Base-by-base conservation (phyloP, 2,113 vertebrate species). In the Haemorhous mexicanus region DNA sequence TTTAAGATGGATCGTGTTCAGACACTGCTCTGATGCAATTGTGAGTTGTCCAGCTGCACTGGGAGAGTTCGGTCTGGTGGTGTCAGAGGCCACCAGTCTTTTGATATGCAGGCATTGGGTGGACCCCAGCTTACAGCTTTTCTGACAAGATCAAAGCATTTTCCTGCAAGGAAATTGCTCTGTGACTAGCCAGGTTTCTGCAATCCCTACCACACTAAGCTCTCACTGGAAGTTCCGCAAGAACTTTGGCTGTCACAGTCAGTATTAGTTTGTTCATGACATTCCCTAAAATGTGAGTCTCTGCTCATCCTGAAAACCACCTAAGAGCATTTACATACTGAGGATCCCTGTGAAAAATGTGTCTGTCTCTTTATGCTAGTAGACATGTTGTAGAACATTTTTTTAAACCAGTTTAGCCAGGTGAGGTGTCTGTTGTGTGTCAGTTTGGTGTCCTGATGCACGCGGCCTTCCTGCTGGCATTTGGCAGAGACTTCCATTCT, bases 361-460 rank as follows among this genome's bases (percentile, higher is more conserved):
- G 9, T 63, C 33, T 35, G 20, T 16, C 33, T 47, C 35, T 66
- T 21, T 24, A 33, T 62, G 35, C 76, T 84, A 53, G 49, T 16
- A 18, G 46, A 62, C 13, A 1, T 27, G 17, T 13, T 47, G 81
- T 21, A 66, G 66, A 74, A 87, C 30, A 22, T 4, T 59, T 46
- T 69, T 68, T 46, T 43, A 15, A 86, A 61, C 26, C 27, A 49
- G 46, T 91, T 91, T 55, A 55, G 33, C 19, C 20, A 56, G 53
- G 53, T 50, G 52, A 56, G 8, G 72, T 1, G 0, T 68, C 59
- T 81, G 4, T 52, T 52, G 4, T 0, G 1, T 61, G 5, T 39
- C 5, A 7, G 33, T 86, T 68, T 47, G 55, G 11, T 72, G 46
- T 73, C 17, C 16, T 62, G 55, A 58, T 46, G 52, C 10, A 35